These are phyloP conservation scores for Rhea americana DNA, from an alignment of 2,113 vertebrate genomes.

Conservation along the genomic window DNA sequence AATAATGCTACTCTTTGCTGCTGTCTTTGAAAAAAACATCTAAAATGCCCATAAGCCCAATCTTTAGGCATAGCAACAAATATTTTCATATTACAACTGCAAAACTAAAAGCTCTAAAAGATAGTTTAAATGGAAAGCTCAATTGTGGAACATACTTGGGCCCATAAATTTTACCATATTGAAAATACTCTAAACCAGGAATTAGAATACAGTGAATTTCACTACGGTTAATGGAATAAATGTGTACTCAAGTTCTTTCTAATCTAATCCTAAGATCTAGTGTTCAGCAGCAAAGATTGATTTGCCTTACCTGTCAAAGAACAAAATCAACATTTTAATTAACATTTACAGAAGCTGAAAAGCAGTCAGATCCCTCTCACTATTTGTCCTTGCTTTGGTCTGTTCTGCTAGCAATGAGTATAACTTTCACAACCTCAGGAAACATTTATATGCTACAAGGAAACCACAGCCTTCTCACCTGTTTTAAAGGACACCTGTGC, in stretches of 20 bases:
- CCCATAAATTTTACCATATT: neutral
- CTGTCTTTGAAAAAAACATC: neutral
- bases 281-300: neutral
- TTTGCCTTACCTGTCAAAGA: neutral
- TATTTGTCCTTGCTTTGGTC: neutral
- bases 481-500: conserved; percentile 93
- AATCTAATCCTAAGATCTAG: neutral
- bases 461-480: conserved; percentile 74
- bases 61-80: neutral
- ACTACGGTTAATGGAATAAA: neutral
- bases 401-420: fast-evolving
- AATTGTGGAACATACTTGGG: neutral
- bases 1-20: neutral
- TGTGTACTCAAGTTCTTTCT: neutral
- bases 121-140: neutral
- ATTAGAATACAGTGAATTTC: neutral
- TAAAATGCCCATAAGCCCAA: neutral
- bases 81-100: neutral
- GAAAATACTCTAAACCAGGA: neutral
- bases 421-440: neutral
- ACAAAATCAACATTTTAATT: neutral
- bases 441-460: neutral
- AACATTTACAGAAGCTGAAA: neutral
- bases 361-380: neutral
- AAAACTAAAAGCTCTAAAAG: neutral